These are phyloP conservation scores for Cervus canadensis DNA, from an alignment of 2,113 vertebrate species.

Conservation along the genomic window DNA sequence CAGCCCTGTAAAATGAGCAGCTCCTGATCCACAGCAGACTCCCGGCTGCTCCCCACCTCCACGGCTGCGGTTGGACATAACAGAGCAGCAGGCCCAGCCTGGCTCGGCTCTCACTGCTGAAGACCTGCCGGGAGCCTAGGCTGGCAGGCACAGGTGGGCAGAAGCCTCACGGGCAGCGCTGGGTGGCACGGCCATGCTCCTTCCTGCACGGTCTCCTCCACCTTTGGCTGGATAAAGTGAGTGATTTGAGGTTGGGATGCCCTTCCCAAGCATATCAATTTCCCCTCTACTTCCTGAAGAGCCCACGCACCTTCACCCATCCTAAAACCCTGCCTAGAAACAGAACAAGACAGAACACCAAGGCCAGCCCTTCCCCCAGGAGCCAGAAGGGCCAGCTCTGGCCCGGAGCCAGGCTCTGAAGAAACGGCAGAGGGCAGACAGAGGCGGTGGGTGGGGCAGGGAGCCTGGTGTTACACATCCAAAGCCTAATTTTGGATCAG, in stretches of 20 bases:
- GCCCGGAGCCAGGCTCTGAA: conserved; percentile 48
- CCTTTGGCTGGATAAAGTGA: background rate
- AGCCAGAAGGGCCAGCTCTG: conserved; percentile 52
- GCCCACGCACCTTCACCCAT: background rate
- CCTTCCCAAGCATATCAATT: background rate
- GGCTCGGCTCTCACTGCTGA: background rate
- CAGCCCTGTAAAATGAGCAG: background rate
- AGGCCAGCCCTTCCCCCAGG: conserved; percentile 21
- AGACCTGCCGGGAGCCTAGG: background rate
- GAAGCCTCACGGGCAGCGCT: background rate
- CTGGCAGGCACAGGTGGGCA: background rate
- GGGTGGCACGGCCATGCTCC: background rate
- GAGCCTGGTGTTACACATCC: conserved; percentile 59
- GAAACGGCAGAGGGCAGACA: conserved; percentile 3
- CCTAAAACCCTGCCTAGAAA: conserved; percentile 35
- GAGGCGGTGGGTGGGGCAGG: conserved; percentile 56
- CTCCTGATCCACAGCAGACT: background rate
- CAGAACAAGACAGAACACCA: background rate
- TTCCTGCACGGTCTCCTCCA: background rate
- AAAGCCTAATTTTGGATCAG: conserved; percentile 67
- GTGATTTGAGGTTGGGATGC: background rate
- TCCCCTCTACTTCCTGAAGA: background rate
- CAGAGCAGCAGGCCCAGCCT: background rate
- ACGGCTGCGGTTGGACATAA: background rate
- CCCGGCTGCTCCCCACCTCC: background rate